These are phyloP conservation scores for Eurois occulta DNA, from an alignment of 2,888 invertebrate species.

Conservation along the genomic window DNA sequence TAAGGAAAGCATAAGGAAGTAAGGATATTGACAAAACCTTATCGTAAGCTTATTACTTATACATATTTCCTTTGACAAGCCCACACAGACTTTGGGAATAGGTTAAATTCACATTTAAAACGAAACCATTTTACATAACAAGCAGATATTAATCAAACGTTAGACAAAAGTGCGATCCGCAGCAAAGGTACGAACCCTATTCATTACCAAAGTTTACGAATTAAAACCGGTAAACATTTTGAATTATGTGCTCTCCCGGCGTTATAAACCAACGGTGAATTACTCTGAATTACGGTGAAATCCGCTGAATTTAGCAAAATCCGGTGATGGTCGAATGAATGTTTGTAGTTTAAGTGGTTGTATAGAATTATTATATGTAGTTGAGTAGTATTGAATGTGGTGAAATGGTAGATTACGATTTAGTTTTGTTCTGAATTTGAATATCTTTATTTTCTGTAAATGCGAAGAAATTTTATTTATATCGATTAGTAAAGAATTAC, in stretches of 20 bases:
- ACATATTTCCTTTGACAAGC: background rate
- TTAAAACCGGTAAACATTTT: conserved; percentile 69
- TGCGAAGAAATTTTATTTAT: background rate
- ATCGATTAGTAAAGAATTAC: background rate
- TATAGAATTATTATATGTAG: conserved; percentile 14
- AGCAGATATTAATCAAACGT: conserved; percentile 38
- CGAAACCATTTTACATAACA: conserved; percentile 20
- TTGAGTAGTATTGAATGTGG: background rate
- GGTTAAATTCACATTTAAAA: conserved; percentile 6
- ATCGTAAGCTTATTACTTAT: background rate
- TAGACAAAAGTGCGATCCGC: conserved; percentile 51
- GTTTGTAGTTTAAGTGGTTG: conserved; percentile 32
- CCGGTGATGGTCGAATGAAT: conserved; percentile 43
- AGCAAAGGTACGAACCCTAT: conserved; percentile 59
- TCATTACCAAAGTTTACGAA: conserved; percentile 68
- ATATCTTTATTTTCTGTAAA: background rate
- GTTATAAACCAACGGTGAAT: conserved; percentile 48
- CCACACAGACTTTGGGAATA: background rate
- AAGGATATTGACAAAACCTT: background rate
- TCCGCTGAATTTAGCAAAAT: conserved; percentile 28
- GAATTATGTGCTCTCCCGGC: conserved; percentile 61
- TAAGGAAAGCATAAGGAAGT: too few relatives aligned
- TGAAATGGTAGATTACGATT: background rate
- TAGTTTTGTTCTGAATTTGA: background rate
- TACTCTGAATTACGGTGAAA: conserved; percentile 44